Base-by-base conservation (phyloP, 2,797 vertebrate genomes). In the Notolabrus celidotus region DNA sequence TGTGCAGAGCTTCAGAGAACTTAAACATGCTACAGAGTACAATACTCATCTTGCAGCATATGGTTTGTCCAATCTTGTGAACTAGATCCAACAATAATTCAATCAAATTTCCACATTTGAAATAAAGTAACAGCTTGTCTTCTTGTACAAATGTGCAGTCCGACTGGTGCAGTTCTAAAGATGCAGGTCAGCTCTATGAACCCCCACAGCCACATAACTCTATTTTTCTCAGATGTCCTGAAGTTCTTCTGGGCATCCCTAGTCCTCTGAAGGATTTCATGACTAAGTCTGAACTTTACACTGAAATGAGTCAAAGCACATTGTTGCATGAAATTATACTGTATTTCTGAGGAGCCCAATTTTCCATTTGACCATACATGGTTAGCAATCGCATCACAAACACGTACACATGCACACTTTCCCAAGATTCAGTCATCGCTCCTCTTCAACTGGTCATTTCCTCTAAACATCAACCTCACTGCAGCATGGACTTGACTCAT, bases 371-470 rank as follows among this genome's bases (percentile, higher is more conserved):
- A 33, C 49, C 52, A 43, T 39, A 59, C 45, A 59, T 33, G 31
- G 51, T 67, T 52, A 45, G 43, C 25, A 51, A 51, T 60, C 6
- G 36, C 36, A 67, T 4, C 41, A 65, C 23, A 55, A 57, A 59
- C 55, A 43, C 69, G 66, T 2, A 5, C 43, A 60, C 27, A 55
- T 53, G 27, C 34, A 14, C 11, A 12, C 14, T 34, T 3, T 34
- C 14, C 22, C 31, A 27, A 39, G 23, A 27, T 72, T 77, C 71
- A 75, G 63, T 84, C 84, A 77, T 67, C 51, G 8, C 3, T 80
- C 52, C 47, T 59, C 55, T 72, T 67, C 55, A 53, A 45, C 71
- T 69, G 71, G 75, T 79, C 83, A 89, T 87, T 92, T 91, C 89
- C 89, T 87, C 55, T 63, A 46, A 75, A 83, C 76, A 70, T 80